Percentiles rank a stretch among this genome's conserved stretches.
Evolutionary conservation across 2,797 vertebrate genomes (phyloP).

Genomic region (Poecilia gillii): DNA sequence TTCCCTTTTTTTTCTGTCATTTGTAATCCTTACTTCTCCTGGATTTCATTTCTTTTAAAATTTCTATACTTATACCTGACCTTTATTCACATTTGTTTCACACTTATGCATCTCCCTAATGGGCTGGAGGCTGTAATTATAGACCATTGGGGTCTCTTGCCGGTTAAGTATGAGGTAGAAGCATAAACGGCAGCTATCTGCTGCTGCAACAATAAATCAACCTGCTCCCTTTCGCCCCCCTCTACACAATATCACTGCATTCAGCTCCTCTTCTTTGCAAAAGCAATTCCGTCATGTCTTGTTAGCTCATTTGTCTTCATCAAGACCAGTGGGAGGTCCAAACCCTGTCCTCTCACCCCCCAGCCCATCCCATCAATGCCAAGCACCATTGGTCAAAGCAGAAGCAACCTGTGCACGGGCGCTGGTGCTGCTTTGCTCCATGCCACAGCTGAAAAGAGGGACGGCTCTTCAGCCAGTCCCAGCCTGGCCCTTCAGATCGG

Average conservation of each 20-base stretch:
- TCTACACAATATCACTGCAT: slow-evolving; percentile 62
- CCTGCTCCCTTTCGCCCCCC: slow-evolving; percentile 62
- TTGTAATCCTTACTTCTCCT: slow-evolving; percentile 36
- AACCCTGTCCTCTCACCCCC: slow-evolving; percentile 34
- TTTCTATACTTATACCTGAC: slow-evolving; percentile 43
- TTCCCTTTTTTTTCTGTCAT: slow-evolving; percentile 41
- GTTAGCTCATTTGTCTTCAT: slow-evolving; percentile 83
- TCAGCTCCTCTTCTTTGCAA: slow-evolving; percentile 61
- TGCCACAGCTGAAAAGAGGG: slow-evolving; percentile 35
- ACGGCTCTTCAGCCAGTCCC: slow-evolving; percentile 55
- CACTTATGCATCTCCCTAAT: slow-evolving; percentile 36
- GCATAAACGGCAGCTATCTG: slow-evolving; percentile 63
- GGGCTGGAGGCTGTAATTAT: slow-evolving; percentile 75
- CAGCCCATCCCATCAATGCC: slow-evolving; percentile 37
- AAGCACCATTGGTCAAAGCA: slow-evolving; percentile 73
- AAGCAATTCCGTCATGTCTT: slow-evolving; percentile 82
- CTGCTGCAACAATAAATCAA: slow-evolving; percentile 77
- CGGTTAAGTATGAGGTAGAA: slow-evolving; percentile 62
- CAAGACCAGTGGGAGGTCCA: slow-evolving; percentile 73
- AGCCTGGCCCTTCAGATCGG: slow-evolving; percentile 34
- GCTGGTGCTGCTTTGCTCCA: slow-evolving; percentile 42
- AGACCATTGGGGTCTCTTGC: slow-evolving; percentile 58
- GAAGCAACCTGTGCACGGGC: slow-evolving; percentile 53
- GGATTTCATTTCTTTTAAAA: slow-evolving; percentile 14
- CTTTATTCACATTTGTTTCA: slow-evolving; percentile 56